Base-by-base conservation (phyloP, 2,113 vertebrate genomes). In the Lophotis ruficrista region DNA sequence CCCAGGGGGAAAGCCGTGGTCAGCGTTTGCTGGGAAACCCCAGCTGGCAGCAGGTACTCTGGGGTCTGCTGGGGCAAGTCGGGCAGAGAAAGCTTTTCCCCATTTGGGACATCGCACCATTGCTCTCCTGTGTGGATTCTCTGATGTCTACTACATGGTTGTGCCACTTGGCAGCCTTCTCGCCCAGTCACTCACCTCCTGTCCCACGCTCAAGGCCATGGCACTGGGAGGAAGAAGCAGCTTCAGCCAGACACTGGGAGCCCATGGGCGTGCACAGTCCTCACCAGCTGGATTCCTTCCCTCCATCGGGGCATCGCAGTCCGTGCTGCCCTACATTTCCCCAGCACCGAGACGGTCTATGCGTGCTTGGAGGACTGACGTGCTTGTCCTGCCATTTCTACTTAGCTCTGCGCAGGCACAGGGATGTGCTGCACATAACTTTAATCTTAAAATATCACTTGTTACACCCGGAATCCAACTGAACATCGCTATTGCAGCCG, bases 351-450 rank as follows among this genome's bases (percentile, higher is more conserved):
- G 68, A 16, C 16, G 1, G 0, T 18, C 45, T 31, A 7, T 0
- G 0, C 0, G 7, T 10, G 43, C 61, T 48, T 3, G 50, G 43
- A 53, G 78, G 20, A 30, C 56, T 3, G 0, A 50, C 0, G 3
- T 13, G 24, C 61, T 83, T 60, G 30, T 69, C 71, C 83, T 95
- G 93, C 83, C 86, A n/a, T 53, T n/a, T 69, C 72, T 76, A 28
- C 72, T 90, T 60, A 92, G 83, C 54, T 87, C 68, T 28, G 48
- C 5, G 4, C 13, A 0, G 43, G 72, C 76, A 65, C 83, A 28
- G 47, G 45, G 73, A 50, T 19, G 50, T 1, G 12, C 70, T n/a
- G 13, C 15, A 53, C 71, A 61, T 69, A 77, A 9, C 37, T 93
- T 87, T 50, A 75, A 77, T 86, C 72, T 89, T 54, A 78, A 89